phyloP scores from a whole-genome alignment of 1,140 invertebrate genomes.

The Ericerus pela region DNA sequence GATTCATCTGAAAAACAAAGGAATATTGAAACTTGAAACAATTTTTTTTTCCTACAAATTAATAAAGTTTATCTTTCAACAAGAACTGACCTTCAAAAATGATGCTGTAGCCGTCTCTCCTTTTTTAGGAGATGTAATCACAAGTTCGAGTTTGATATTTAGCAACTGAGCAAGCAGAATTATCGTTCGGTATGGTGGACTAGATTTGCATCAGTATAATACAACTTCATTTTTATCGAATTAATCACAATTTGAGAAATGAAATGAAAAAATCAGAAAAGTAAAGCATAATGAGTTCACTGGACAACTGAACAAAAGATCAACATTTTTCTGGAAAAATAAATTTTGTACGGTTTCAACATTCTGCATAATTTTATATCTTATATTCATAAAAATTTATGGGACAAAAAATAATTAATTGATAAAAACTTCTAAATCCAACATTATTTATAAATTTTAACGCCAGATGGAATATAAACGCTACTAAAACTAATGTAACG shows the following conservation, averaged over 20 bases:
- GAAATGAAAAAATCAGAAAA: too few relatives aligned
- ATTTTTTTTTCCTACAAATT: neutral
- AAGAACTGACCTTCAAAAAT: slow-evolving; percentile 2
- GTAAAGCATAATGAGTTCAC: too few relatives aligned
- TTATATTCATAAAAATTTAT: too few relatives aligned
- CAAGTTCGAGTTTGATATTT: slow-evolving; percentile 16
- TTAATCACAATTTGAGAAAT: too few relatives aligned
- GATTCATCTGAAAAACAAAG: slow-evolving; percentile 37
- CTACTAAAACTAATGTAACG: slow-evolving; percentile 54
- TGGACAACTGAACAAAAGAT: too few relatives aligned
- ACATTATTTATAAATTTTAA: slow-evolving; percentile 42
- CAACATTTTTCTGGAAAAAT: too few relatives aligned
- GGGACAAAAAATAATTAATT: too few relatives aligned
- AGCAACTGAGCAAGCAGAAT: slow-evolving; percentile 13
- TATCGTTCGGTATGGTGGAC: slow-evolving; percentile 18
- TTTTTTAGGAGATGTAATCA: slow-evolving; percentile 3
- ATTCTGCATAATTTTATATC: too few relatives aligned
- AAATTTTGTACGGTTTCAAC: too few relatives aligned
- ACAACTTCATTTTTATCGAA: slow-evolving; percentile 19
- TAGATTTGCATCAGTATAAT: slow-evolving; percentile 16
- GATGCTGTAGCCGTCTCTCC: slow-evolving; percentile 7
- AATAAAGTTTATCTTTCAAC: neutral
- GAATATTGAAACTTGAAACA: neutral
- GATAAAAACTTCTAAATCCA: slow-evolving; percentile 15
- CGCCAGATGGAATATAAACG: slow-evolving; percentile 68